phyloP scores from a whole-genome alignment of 2,888 invertebrate species.

The Andricus curvator region DNA sequence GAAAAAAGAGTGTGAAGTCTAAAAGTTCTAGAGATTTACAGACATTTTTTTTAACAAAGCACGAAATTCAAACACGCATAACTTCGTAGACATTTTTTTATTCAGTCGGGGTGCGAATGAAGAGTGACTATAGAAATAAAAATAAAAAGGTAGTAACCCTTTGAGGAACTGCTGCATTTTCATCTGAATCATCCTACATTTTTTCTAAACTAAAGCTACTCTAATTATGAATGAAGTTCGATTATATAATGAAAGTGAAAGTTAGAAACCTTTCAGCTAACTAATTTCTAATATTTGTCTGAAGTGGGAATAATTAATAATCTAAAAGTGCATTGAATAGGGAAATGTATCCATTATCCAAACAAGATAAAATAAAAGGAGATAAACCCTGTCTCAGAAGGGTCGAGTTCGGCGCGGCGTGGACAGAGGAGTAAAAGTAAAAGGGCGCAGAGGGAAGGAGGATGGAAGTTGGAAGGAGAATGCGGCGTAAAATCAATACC shows the following conservation, averaged over 20 bases:
- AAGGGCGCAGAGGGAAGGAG: constrained; percentile 46
- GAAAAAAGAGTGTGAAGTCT: no score
- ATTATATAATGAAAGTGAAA: not conserved
- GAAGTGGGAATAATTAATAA: not conserved
- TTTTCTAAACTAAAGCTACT: no score
- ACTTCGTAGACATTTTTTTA: no score
- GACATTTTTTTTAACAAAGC: no score
- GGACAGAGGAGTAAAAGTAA: constrained; percentile 44
- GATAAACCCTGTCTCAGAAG: not conserved
- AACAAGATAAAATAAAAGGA: not conserved
- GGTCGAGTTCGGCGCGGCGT: not conserved
- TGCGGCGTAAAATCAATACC: constrained; percentile 70
- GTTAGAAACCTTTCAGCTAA: not conserved
- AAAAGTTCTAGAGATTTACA: no score
- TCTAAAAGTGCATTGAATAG: constrained; percentile 1
- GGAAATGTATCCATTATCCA: not conserved
- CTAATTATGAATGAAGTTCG: not conserved
- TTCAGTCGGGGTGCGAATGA: no score
- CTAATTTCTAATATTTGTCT: not conserved
- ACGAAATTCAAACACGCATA: no score
- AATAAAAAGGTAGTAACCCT: no score
- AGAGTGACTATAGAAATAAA: no score
- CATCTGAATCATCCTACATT: no score
- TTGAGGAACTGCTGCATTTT: no score
- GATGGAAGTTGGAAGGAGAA: constrained; percentile 51